Percentiles rank a stretch among this genome's conserved stretches.
These are phyloP conservation scores for Heliconius sara DNA, from an alignment of 2,888 invertebrate species.

Conservation along the genomic window DNA sequence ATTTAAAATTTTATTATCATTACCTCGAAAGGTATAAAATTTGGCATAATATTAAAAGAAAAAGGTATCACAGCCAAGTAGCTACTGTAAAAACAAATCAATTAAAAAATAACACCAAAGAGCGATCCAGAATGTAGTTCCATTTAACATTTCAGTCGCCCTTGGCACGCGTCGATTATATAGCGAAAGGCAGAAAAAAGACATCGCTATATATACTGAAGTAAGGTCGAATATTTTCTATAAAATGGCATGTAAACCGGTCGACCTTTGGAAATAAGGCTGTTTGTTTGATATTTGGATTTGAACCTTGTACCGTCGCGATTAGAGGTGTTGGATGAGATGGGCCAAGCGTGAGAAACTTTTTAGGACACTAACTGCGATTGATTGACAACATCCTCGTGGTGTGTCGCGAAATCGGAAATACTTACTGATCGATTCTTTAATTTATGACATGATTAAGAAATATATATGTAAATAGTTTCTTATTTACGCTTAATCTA, in stretches of 20 bases:
- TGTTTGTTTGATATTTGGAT: not conserved
- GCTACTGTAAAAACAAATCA: slow-evolving; percentile 19
- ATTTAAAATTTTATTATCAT: not conserved
- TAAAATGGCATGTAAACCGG: slow-evolving; percentile 34
- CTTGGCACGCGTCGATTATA: slow-evolving; percentile 55
- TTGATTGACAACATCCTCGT: slow-evolving; percentile 1
- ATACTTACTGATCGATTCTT: not conserved
- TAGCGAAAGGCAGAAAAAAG: slow-evolving; percentile 53
- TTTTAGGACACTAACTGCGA: slow-evolving; percentile 8
- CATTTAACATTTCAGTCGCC: slow-evolving; percentile 47
- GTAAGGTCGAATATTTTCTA: slow-evolving; percentile 38
- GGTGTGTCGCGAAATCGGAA: slow-evolving; percentile 6
- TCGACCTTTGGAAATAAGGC: slow-evolving; percentile 47
- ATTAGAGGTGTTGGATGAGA: not conserved
- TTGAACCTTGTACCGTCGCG: slow-evolving; percentile 5
- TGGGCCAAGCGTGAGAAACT: slow-evolving; percentile 18
- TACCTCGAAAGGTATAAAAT: not conserved
- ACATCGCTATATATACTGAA: slow-evolving; percentile 24
- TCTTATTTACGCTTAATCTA: too few relatives aligned
- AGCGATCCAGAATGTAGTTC: slow-evolving; percentile 33
- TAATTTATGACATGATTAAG: not conserved
- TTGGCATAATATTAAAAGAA: slow-evolving; percentile 1
- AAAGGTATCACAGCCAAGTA: not conserved
- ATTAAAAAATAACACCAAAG: slow-evolving; percentile 10
- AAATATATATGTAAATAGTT: too few relatives aligned